Conservation (phyloP, 2,113 vertebrate species). For the Pelecanoides urinatrix region DNA sequence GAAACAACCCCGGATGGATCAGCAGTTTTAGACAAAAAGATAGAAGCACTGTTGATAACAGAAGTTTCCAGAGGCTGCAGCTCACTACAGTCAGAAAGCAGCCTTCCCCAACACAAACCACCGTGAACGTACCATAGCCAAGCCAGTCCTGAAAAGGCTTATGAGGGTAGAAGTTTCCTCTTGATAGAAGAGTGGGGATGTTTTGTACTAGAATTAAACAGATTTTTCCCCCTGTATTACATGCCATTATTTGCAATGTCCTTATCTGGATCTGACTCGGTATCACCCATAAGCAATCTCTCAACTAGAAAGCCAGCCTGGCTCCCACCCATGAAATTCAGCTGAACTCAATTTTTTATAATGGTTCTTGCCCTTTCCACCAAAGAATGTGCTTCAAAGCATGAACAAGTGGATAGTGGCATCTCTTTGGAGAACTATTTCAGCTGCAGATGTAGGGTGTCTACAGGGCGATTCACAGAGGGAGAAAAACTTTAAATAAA, state of each 20-base stretch:
- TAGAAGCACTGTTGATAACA: not conserved
- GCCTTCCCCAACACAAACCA: not conserved
- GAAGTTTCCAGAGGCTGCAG: not conserved
- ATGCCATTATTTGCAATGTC: not conserved
- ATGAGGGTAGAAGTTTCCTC: fast-evolving
- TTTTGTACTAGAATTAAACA: not conserved
- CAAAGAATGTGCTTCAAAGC: not conserved
- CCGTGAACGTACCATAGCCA: not conserved
- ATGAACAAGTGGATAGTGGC: fast-evolving
- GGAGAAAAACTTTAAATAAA: not conserved
- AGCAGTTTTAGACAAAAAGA: not conserved
- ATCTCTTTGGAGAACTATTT: not conserved
- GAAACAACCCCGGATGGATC: not conserved
- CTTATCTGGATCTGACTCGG: not conserved
- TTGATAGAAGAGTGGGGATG: not conserved
- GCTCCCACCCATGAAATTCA: not conserved
- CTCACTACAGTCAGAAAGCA: not conserved
- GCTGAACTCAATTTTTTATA: not conserved
- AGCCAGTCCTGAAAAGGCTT: fast-evolving
- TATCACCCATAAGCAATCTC: not conserved
- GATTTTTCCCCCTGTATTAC: too few relatives aligned
- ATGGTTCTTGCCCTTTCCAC: not conserved
- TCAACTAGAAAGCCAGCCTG: not conserved
- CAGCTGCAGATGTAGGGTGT: not conserved
- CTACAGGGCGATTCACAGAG: not conserved